Evolutionary conservation across 2,888 invertebrate species (phyloP).

Genomic region (Synergus itoensis): DNA sequence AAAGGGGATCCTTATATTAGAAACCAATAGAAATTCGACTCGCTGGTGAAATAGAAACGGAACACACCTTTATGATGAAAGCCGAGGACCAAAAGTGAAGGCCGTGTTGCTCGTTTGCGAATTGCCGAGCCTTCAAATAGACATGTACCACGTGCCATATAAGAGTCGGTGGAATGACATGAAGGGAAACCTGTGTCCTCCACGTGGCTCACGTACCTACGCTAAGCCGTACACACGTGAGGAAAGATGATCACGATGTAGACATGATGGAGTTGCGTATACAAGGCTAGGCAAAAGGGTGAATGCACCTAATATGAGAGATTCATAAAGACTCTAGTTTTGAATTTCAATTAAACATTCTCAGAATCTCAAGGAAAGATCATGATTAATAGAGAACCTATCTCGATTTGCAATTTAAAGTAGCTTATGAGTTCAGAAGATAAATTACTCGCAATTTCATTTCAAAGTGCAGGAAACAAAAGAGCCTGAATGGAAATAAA

Average conservation of each 20-base stretch:
- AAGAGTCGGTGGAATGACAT: conserved; percentile 51
- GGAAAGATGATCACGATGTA: conserved; percentile 43
- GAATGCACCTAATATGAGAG: not conserved
- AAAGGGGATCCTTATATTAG: not conserved
- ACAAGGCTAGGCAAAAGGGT: conserved; percentile 13
- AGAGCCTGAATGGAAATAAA: too few relatives aligned
- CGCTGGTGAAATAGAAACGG: not conserved
- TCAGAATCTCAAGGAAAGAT: too few relatives aligned
- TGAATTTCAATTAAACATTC: too few relatives aligned
- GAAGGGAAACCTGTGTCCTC: conserved; percentile 55
- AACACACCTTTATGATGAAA: conserved; percentile 35
- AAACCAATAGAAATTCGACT: conserved; percentile 11
- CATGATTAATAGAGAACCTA: not conserved
- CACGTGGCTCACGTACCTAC: conserved; percentile 61
- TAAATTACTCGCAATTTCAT: not conserved
- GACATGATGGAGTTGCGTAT: conserved; percentile 35
- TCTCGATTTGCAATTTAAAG: conserved; percentile 10
- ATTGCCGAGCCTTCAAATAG: conserved; percentile 58
- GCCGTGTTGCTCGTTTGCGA: conserved; percentile 52
- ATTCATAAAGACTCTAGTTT: too few relatives aligned
- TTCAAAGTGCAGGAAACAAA: too few relatives aligned
- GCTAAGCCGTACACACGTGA: conserved; percentile 47
- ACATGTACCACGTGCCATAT: conserved; percentile 56
- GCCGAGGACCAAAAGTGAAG: conserved; percentile 50
- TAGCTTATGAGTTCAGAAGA: not conserved